Conservation (phyloP, 1,140 invertebrate genomes). For the Acyrthosiphon pisum region DNA sequence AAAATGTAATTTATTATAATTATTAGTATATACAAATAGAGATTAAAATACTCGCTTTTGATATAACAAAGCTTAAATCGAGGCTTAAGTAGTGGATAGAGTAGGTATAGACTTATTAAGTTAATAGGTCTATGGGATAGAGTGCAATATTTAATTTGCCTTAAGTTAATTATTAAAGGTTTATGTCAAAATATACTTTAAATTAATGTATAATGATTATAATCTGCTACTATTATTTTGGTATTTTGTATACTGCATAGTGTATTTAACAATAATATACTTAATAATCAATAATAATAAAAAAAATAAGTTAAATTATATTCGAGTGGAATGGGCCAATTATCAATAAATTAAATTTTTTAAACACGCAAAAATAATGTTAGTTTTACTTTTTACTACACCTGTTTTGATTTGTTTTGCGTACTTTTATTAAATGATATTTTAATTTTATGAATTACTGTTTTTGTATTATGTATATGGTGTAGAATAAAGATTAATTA, state of each 20-base stretch:
- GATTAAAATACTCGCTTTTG: not conserved
- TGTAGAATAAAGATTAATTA: not conserved
- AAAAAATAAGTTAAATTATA: not conserved
- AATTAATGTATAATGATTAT: not conserved
- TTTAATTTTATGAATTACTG: not conserved
- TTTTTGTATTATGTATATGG: not conserved
- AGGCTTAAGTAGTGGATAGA: not conserved
- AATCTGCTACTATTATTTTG: not conserved
- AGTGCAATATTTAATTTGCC: not conserved
- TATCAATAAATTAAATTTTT: not conserved
- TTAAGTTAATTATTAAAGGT: not conserved
- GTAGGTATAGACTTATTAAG: too few species aligned
- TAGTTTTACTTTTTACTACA: not conserved
- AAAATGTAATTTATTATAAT: not conserved
- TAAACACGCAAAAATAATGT: not conserved
- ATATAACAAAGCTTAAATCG: not conserved
- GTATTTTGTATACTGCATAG: not conserved
- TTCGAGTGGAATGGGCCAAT: not conserved
- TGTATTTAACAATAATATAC: not conserved
- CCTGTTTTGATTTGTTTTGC: conserved; percentile 23
- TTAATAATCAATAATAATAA: not conserved
- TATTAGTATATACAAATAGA: not conserved
- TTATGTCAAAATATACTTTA: not conserved
- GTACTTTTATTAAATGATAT: not conserved
- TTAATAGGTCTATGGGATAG: too few species aligned